Base-by-base conservation (phyloP, 2,113 vertebrate species). In the Ptilonorhynchus violaceus region DNA sequence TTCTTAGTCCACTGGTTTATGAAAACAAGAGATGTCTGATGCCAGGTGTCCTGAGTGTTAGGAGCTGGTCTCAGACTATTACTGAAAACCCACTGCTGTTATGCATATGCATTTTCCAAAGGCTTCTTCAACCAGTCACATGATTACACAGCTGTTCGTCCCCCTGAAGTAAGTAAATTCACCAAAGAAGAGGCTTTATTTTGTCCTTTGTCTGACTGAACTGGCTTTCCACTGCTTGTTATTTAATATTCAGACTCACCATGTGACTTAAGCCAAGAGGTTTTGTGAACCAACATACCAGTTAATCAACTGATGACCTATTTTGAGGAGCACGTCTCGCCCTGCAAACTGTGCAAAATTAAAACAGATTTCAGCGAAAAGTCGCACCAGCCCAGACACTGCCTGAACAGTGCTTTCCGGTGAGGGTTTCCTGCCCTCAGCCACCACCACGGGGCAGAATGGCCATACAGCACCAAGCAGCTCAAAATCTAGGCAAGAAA, bases 321-420 rank as follows among this genome's bases (percentile, higher is more conserved):
- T 76, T 92, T 92, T 44, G 30, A 76, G 22, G 39, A 75, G 14
- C 31, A 37, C 7, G 20, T 25, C 31, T 79, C 69, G 53, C 2
- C 13, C 23, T 46, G 58, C 33, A 41, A 85, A 85, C 41, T 39
- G 21, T 67, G 35, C 64, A 89, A 88, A 94, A 85, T 8, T 53
- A 47, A 69, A 92, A 46, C 31, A 5, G 5, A 30, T n/a, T 69
- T 79, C 58, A 60, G 49, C 56, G 24, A 23, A 35, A 47, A n/a
- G 18, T 31, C 77, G 53, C 0, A 0, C 7, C 22, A 41, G 28
- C 23, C 24, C 33, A 82, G 69, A 30, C 1, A 0, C 15, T n/a
- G 42, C 53, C 50, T 15, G 21, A 66, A 27, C 12, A 4, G 47
- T 9, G n/a, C 41, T 27, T 46, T 70, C 35, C 9, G 14, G 10